These are phyloP conservation scores for Alviniconcha strummeri DNA, from an alignment of 2,888 invertebrate species.

Conservation along the genomic window DNA sequence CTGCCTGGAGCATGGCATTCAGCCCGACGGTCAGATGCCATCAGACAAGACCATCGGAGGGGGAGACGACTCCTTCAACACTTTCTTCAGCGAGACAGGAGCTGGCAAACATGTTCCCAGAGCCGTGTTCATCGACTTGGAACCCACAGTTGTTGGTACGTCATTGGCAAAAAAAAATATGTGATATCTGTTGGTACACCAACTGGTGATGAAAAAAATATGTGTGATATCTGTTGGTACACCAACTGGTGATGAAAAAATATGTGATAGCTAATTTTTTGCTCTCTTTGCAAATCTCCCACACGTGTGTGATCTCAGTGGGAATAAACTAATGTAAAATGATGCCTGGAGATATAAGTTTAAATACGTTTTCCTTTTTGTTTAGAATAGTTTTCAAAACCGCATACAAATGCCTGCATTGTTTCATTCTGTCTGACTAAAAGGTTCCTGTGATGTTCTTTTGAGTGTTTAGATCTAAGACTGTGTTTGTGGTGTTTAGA, in stretches of 20 bases:
- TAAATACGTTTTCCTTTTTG: too few relatives aligned
- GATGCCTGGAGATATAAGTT: too few relatives aligned
- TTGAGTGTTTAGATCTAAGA: not conserved
- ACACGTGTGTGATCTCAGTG: too few relatives aligned
- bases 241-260: not conserved
- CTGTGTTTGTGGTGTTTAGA: slow-evolving; percentile 11
- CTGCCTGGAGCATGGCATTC: slow-evolving; percentile 68
- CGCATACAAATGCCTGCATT: too few relatives aligned
- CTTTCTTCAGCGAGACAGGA: slow-evolving; percentile 85
- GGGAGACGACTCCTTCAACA: slow-evolving; percentile 93
- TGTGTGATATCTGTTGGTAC: not conserved
- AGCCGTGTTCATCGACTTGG: slow-evolving; percentile 77
- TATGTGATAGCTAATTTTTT: not conserved
- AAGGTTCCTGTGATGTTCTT: too few relatives aligned
- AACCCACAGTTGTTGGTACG: slow-evolving; percentile 38
- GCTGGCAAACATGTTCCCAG: slow-evolving; percentile 87
- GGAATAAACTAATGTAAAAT: too few relatives aligned
- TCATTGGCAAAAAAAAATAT: not conserved
- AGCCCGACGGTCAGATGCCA: slow-evolving; percentile 78
- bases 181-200: not conserved
- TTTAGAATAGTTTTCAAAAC: too few relatives aligned
- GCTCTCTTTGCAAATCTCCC: not conserved
- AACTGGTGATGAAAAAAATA: not conserved
- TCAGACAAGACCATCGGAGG: slow-evolving; percentile 84
- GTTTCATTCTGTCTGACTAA: too few relatives aligned